phyloP scores from a whole-genome alignment of 2,888 invertebrate species.

The Pocota personata region DNA sequence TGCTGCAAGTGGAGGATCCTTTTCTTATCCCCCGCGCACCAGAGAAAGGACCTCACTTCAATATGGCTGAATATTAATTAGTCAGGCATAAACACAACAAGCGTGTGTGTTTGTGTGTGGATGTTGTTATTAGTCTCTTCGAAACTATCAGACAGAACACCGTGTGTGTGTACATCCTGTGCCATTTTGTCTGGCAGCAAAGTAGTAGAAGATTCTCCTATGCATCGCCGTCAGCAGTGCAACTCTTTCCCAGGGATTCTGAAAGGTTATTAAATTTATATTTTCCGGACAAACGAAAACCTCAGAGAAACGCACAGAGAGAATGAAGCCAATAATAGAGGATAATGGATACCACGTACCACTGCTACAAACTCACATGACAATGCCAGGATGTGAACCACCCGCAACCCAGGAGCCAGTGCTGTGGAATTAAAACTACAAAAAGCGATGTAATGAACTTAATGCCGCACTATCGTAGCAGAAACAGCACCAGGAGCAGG shows the following conservation, averaged over 20 bases:
- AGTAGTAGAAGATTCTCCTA: conserved; percentile 28
- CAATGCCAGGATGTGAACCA: conserved; percentile 45
- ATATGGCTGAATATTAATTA: conserved; percentile 73
- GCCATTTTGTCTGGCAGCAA: conserved; percentile 43
- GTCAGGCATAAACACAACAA: conserved; percentile 66
- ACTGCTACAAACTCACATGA: conserved; percentile 43
- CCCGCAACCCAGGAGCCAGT: neutral
- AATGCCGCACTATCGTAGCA: conserved; percentile 54
- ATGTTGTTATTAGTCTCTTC: conserved; percentile 1
- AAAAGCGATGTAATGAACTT: conserved; percentile 72
- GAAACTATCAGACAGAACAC: conserved; percentile 21
- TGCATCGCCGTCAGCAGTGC: too few species aligned
- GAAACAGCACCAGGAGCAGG: conserved; percentile 14
- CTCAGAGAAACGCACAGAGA: conserved; percentile 10
- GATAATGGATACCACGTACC: conserved; percentile 66
- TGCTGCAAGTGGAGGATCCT: neutral
- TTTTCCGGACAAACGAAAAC: conserved; percentile 67
- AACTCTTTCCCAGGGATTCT: too few species aligned
- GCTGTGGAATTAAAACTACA: conserved; percentile 66
- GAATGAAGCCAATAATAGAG: conserved; percentile 53
- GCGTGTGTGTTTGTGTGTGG: conserved; percentile 6
- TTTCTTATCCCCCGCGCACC: neutral
- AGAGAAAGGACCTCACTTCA: conserved; percentile 53
- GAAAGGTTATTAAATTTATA: conserved; percentile 73
- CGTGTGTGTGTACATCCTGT: conserved; percentile 9